These are phyloP conservation scores for Solen grandis DNA, from an alignment of 1,140 invertebrate species.

Conservation along the genomic window DNA sequence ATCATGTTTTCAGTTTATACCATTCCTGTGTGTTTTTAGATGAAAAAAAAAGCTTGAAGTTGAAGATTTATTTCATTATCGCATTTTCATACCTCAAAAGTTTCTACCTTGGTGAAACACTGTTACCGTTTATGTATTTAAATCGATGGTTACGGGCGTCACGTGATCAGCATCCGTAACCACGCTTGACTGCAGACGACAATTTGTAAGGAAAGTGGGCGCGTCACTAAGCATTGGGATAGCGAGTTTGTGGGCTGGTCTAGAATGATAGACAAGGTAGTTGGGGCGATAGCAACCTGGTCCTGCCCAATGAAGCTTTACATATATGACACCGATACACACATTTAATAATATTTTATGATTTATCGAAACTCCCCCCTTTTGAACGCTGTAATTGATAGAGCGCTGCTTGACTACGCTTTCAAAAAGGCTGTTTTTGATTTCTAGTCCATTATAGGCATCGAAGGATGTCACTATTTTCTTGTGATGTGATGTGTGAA, in stretches of 20 bases:
- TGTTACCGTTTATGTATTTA: no score
- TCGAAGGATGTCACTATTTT: constrained; percentile 42
- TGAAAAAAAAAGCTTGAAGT: no score
- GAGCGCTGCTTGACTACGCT: constrained; percentile 38
- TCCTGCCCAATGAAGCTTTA: constrained; percentile 38
- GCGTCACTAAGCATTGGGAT: background rate
- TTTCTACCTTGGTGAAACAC: no score
- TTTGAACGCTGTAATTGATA: constrained; percentile 45
- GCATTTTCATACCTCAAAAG: no score
- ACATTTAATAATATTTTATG: constrained; percentile 53
- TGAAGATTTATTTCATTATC: no score
- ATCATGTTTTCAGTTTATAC: no score
- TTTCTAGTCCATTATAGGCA: constrained; percentile 30
- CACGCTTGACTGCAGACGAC: no score
- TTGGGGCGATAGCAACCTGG: constrained; percentile 24
- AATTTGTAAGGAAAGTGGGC: constrained; percentile 33
- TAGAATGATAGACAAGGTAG: constrained; percentile 36
- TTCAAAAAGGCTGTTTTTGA: constrained; percentile 16
- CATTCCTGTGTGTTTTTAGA: no score
- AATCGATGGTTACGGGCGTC: no score
- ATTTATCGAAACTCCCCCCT: constrained; percentile 44
- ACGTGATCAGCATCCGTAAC: no score
- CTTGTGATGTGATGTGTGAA: constrained; percentile 22
- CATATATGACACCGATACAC: constrained; percentile 27
- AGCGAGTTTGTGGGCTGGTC: constrained; percentile 21